Percentiles rank a stretch among this genome's conserved stretches.
These are phyloP conservation scores for Gymnopithys bicolor DNA, from an alignment of 2,797 vertebrate species.

Conservation along the genomic window DNA sequence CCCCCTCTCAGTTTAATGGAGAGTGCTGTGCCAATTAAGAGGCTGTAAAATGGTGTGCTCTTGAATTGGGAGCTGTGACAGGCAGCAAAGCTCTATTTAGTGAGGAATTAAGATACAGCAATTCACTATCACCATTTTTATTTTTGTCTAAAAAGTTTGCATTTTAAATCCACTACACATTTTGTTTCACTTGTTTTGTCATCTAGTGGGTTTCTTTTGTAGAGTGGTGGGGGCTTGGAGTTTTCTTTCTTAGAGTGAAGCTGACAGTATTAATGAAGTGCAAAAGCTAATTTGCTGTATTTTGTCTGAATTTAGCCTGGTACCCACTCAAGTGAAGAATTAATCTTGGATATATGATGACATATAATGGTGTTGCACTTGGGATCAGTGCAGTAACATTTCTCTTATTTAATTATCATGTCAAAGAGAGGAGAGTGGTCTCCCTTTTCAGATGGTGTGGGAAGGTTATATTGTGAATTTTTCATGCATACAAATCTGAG, in stretches of 20 bases:
- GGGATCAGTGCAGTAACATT: slow-evolving; percentile 23
- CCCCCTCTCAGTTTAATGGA: neutral
- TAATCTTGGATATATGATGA: slow-evolving; percentile 31
- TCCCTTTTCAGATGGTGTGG: neutral
- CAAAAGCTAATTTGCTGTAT: slow-evolving; percentile 42
- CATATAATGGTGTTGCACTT: slow-evolving; percentile 27
- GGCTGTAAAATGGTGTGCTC: neutral
- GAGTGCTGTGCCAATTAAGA: neutral
- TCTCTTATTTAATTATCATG: slow-evolving; percentile 51
- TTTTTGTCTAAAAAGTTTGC: rapidly evolving
- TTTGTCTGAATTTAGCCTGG: slow-evolving; percentile 38
- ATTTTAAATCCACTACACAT: neutral
- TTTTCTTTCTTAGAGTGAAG: neutral
- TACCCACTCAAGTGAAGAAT: slow-evolving; percentile 43
- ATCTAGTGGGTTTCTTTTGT: neutral
- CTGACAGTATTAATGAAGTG: slow-evolving; percentile 54
- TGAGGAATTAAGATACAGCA: neutral
- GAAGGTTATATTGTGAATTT: slow-evolving; percentile 14
- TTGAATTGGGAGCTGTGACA: neutral
- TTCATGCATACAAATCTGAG: neutral
- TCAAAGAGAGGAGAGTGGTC: slow-evolving; percentile 1
- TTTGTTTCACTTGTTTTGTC: neutral
- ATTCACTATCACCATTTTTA: neutral
- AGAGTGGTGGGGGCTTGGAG: neutral
- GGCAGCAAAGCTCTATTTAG: neutral